Evolutionary conservation across 92 coral and sea anemone species (phyloP).

Genomic region (Parazoanthus swiftii): DNA sequence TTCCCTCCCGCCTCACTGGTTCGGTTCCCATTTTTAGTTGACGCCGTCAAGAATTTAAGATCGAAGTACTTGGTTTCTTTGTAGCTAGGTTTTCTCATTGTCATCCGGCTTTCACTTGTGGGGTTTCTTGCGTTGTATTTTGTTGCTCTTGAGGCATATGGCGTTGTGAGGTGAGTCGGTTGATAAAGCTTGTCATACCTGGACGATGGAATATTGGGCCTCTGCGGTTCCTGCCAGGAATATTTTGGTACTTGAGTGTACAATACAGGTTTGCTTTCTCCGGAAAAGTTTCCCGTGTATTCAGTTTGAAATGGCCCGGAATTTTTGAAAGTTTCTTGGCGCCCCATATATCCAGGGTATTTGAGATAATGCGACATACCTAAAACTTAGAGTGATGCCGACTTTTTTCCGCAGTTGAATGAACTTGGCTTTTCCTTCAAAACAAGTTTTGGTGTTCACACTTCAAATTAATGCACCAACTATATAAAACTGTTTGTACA

Average conservation of each 20-base stretch:
- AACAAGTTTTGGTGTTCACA: not conserved
- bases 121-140: slow-evolving; percentile 42
- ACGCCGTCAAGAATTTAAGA: slow-evolving; percentile 17
- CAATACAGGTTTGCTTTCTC: slow-evolving; percentile 49
- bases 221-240: slow-evolving; percentile 64
- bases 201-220: slow-evolving; percentile 39
- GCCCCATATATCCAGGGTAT: slow-evolving; percentile 30
- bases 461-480: not conserved
- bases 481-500: not conserved
- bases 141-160: slow-evolving; percentile 67
- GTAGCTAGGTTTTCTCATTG: not conserved
- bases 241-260: slow-evolving; percentile 66
- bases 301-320: slow-evolving; percentile 60
- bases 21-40: not conserved
- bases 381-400: not conserved
- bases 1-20: not conserved
- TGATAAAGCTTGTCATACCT: slow-evolving; percentile 33
- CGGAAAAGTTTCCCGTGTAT: slow-evolving; percentile 60
- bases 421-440: not conserved
- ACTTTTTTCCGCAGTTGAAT: not conserved
- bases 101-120: not conserved
- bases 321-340: not conserved
- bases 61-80: not conserved
- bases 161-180: slow-evolving; percentile 65
- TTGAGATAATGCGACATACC: not conserved